Evolutionary conservation across 1,140 invertebrate genomes (phyloP).

Genomic region (Ylistrum balloti): DNA sequence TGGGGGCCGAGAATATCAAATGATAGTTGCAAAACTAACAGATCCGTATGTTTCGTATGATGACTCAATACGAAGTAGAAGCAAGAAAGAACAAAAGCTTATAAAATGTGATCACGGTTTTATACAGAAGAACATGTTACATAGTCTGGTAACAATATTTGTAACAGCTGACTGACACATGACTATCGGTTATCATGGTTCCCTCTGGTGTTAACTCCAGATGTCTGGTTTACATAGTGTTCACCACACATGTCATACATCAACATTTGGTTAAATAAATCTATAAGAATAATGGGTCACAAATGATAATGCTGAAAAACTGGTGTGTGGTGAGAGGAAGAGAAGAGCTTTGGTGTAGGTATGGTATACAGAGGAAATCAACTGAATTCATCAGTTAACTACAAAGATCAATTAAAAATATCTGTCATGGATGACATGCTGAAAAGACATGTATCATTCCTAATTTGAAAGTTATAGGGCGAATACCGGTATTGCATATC

Average conservation of each 20-base stretch:
- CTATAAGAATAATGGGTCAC: background rate
- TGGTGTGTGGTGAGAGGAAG: background rate
- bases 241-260: background rate
- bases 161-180: conserved; percentile 13
- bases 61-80: no score
- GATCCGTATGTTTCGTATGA: no score
- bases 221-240: background rate
- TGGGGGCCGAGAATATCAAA: no score
- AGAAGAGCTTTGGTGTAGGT: background rate
- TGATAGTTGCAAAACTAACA: no score
- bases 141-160: conserved; percentile 8
- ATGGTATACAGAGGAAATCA: background rate
- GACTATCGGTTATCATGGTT: background rate
- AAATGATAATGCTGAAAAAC: conserved; percentile 18
- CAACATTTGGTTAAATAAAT: conserved; percentile 15
- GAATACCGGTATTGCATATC: no score
- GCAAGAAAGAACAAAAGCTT: background rate
- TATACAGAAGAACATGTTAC: conserved; percentile 28
- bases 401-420: background rate
- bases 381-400: background rate
- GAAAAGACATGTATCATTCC: no score
- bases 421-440: background rate
- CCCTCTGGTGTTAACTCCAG: background rate
- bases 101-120: conserved; percentile 35
- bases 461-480: no score